These are phyloP conservation scores for Ceratosolen solmsi DNA, from an alignment of 1,140 invertebrate species.

Conservation along the genomic window DNA sequence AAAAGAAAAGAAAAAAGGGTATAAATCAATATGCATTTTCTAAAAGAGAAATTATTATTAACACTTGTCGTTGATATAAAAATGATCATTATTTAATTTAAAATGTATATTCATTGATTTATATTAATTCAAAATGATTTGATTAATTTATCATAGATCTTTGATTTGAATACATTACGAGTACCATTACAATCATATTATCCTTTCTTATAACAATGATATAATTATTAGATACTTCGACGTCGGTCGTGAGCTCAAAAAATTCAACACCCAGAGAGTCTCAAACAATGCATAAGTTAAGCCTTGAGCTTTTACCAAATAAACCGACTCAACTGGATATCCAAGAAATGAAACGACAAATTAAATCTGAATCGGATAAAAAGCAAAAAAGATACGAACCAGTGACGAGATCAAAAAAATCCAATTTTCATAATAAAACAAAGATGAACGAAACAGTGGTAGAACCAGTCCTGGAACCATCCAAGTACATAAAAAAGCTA, in stretches of 20 bases:
- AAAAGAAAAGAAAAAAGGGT: too few species aligned
- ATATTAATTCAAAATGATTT: too few species aligned
- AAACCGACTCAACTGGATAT: slow-evolving; percentile 58
- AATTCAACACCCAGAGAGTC: slow-evolving; percentile 49
- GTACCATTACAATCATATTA: too few species aligned
- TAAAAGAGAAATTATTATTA: too few species aligned
- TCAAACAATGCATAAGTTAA: slow-evolving; percentile 49
- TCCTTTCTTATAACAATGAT: too few species aligned
- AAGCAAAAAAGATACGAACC: slow-evolving; percentile 21
- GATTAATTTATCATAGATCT: too few species aligned
- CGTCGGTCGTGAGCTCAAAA: slow-evolving; percentile 53
- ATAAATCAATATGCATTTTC: too few species aligned
- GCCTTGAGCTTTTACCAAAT: slow-evolving; percentile 53
- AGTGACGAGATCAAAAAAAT: background rate
- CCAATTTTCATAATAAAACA: background rate
- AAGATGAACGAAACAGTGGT: slow-evolving; percentile 22
- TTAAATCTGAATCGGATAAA: background rate
- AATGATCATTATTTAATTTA: too few species aligned
- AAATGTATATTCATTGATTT: too few species aligned
- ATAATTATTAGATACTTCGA: slow-evolving; percentile 47
- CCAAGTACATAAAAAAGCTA: slow-evolving; percentile 32
- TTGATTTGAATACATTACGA: too few species aligned
- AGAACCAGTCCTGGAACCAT: background rate
- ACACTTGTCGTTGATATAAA: too few species aligned
- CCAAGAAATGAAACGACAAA: slow-evolving; percentile 40